Conservation (phyloP, 2,113 vertebrate species). For the Eulemur rufifrons region DNA sequence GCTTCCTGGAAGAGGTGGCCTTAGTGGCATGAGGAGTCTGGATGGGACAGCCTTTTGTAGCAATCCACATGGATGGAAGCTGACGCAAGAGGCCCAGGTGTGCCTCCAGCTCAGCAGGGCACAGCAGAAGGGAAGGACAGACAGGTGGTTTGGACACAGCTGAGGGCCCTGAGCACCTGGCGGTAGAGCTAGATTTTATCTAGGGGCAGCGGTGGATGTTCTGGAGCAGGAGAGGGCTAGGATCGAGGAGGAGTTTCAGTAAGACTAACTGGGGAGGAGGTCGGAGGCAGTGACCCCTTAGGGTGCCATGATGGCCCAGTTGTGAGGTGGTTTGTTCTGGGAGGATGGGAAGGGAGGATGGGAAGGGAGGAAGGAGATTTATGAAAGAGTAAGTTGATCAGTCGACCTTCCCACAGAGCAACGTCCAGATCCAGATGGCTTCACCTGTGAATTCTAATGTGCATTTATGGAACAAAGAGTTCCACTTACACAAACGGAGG, state of each 20-base stretch:
- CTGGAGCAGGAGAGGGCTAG: neutral
- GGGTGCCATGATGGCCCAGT: no score
- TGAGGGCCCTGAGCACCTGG: neutral
- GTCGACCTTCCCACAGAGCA: neutral
- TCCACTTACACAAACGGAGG: neutral
- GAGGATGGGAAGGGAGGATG: neutral
- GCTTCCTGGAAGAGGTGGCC: neutral
- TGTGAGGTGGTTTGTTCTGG: neutral
- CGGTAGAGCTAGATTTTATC: neutral
- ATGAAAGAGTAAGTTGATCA: neutral
- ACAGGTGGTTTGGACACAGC: neutral
- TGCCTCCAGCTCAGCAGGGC: neutral
- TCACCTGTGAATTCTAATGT: neutral
- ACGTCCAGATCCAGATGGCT: neutral
- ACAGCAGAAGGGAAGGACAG: neutral
- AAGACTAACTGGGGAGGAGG: neutral
- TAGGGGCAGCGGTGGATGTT: accelerated
- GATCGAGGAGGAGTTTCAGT: neutral
- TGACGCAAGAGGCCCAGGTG: neutral
- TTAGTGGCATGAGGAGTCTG: neutral
- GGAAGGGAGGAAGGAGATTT: neutral
- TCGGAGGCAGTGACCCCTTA: no score
- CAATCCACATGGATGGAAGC: neutral
- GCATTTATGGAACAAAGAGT: neutral
- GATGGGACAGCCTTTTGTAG: neutral